These are phyloP conservation scores for Mythimna ferrago DNA, from an alignment of 2,888 invertebrate species.

Conservation along the genomic window DNA sequence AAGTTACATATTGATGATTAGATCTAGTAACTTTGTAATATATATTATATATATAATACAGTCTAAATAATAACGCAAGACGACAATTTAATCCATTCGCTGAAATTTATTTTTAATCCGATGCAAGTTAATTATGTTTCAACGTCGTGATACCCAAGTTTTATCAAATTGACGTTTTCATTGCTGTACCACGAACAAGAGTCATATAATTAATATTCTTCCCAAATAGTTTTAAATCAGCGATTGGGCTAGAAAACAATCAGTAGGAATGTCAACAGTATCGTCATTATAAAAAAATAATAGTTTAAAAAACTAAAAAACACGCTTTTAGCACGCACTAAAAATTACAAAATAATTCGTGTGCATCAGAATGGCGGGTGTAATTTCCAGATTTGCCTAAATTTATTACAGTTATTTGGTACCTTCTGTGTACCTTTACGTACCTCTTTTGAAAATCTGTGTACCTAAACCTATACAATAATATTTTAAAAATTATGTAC, in stretches of 20 bases:
- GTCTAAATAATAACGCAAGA: background rate
- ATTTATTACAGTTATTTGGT: too few relatives aligned
- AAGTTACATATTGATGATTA: background rate
- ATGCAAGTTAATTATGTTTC: background rate
- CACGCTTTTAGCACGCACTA: too few relatives aligned
- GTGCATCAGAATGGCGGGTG: too few relatives aligned
- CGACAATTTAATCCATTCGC: conserved; percentile 2
- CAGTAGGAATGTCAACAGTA: conserved; percentile 35
- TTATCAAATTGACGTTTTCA: background rate
- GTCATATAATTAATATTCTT: background rate
- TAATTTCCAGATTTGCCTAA: too few relatives aligned
- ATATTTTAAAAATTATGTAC: too few relatives aligned
- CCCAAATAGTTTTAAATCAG: background rate
- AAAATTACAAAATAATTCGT: too few relatives aligned
- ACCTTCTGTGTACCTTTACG: too few relatives aligned
- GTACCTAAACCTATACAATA: too few relatives aligned
- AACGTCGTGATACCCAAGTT: background rate
- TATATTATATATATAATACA: background rate
- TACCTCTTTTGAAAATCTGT: too few relatives aligned
- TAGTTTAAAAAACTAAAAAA: too few relatives aligned
- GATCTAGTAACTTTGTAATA: background rate
- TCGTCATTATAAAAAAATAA: too few relatives aligned
- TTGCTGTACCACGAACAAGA: background rate
- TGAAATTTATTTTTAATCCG: background rate
- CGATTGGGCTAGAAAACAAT: conserved; percentile 9